Evolutionary conservation across 2,113 vertebrate genomes (phyloP), one percentile per base, ranked within the genome.

Genomic region (Tachuris rubrigastra): DNA sequence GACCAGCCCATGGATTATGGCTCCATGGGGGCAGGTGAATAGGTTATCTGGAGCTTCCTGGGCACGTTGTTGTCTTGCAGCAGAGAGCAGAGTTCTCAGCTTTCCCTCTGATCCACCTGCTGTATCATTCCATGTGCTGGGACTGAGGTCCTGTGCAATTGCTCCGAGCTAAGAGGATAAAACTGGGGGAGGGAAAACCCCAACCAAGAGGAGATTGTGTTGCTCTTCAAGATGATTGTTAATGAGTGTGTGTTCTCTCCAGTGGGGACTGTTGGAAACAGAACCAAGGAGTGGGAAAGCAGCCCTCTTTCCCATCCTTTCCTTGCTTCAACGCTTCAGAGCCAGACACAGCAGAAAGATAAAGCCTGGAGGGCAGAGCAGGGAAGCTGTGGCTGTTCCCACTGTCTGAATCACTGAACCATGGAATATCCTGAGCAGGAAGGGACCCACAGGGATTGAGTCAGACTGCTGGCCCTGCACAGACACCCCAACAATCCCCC

Each of bases 21-120:
- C 81, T 94, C 96, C 87, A 41, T 17, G 21, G 94, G 93, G 84
- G 89, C 94, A 97, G 92, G 84, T 95, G 97, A 97, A 89, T 85
- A 94, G 85, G 96, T 95, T 93, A 97, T 92, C 91, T 39, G 56
- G 80, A 89, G 96, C 87, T 94, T 84, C 95, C 87, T 79, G 89
- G 50, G 92, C 90, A 94, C 92, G 8, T 85, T 96, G 90, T 74
- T 89, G 96, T 95, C 92, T 93, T 86, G 91, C 80, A 72, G 90
- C 62, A 95, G 91, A 95, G 84, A 94, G 73, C 47, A 87, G 5
- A 65, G 75, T 71, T 87, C 85, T 90, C 84, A 78, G 92, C 92
- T 97, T 73, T 93, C 91, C 75, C 87, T 91, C 41, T 59, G 55
- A 35, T 30, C 89, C 85, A 73, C 19, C 76, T 84, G 27, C 86